Conservation (phyloP, 2,888 invertebrate genomes). For the Lasioglossum calceatum region DNA sequence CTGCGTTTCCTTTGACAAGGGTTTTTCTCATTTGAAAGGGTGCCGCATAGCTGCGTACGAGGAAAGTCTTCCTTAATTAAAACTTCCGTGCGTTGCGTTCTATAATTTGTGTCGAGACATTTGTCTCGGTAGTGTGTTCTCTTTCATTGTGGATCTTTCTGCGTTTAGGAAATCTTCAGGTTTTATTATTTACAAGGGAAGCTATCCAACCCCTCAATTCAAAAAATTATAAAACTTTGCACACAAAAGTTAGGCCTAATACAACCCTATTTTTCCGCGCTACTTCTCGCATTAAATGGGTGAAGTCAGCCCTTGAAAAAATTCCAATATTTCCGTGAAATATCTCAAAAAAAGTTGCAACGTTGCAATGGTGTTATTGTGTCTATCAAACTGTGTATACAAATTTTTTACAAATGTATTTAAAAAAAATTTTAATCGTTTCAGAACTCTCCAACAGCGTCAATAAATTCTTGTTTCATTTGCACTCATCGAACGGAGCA, state of each 20-base stretch:
- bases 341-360: too few species aligned
- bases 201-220: too few species aligned
- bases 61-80: neutral
- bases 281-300: too few species aligned
- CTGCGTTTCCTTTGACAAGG: neutral
- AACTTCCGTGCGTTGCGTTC: neutral
- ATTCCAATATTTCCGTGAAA: too few species aligned
- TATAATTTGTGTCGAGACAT: neutral
- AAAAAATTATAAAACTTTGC: too few species aligned
- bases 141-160: neutral
- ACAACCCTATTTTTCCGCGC: too few species aligned
- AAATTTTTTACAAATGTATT: too few species aligned
- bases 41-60: neutral
- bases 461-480: neutral
- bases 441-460: neutral
- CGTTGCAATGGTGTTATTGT: too few species aligned
- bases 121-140: neutral
- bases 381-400: too few species aligned
- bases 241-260: neutral
- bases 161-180: neutral
- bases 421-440: too few species aligned
- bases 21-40: conserved; percentile 11
- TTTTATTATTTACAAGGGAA: neutral
- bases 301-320: too few species aligned
- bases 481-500: neutral